Base-by-base conservation (phyloP, 2,113 vertebrate species). In the Lonchura striata region DNA sequence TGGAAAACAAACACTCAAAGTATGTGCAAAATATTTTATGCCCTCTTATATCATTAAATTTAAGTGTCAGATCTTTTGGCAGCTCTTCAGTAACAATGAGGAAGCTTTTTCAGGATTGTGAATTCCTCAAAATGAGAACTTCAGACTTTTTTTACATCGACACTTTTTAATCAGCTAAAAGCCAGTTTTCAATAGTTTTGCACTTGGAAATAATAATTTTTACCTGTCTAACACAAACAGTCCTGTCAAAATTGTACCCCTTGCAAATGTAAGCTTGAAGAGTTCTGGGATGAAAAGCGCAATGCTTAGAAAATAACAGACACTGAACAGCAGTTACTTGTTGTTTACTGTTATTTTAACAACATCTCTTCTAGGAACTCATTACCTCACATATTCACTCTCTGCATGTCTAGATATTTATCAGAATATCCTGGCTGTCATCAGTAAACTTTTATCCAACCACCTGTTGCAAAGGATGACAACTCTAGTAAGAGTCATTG, bases 21-120 rank as follows among this genome's bases (percentile, higher is more conserved):
- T 93, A 91, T 60, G 79, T 83, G 90, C 85, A 96, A 96, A 95
- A 95, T 95, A 95, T 96, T 97, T 95, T 74, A 95, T 95, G 90
- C 86, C 89, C 87, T 86, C 85, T 95, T 85, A 69, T 82, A 80
- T 95, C 71, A 95, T 95, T 90, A 95, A 89, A 94, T 91, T 87
- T 91, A 95, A 95, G 82, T 90, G 79, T 95, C 90, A 83, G 71
- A 93, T 92, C 85, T 90, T 92, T 88, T 95, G 95, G 90, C 88
- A 95, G 93, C 91, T 94, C 75, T 61, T 91, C 78, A 82, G 2
- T 90, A 94, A 94, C 71, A 90, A 63, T 66, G 30, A 66, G 35
- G 59, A 94, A 93, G 92, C 77, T 76, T 90, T 92, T 86, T 82
- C 63, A 56, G 47, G 83, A 41, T 74, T 69, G 79, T 94, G 71